Evolutionary conservation across 2,888 invertebrate species (phyloP), one percentile per base, ranked within the genome.

Genomic region (Campopleginae sp.): DNA sequence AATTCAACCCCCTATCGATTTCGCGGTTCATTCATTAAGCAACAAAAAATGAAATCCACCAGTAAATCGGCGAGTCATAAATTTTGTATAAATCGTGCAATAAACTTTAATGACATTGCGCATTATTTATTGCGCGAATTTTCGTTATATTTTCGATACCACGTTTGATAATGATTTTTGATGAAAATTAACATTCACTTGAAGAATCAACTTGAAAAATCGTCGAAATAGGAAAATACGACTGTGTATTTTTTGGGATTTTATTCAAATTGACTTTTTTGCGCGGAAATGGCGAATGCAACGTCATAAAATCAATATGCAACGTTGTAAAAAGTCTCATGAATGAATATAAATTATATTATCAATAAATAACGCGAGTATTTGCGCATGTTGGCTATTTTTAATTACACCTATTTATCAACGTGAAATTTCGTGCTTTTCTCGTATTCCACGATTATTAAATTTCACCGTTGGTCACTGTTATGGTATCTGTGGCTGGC

Each of bases 371-470:
- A 76, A 70, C 44, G 0, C 2, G 23, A n/a, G 33, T n/a, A 75
- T 70, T 68, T 44, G 44, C 33, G 48, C 48, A 42, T 38, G n/a
- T 72, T 23, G 8, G 46, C 27, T 58, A 48, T 71, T 80, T 72
- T 76, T 61, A 80, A 84, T 80, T 70, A 70, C 84, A 23, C 19
- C 38, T 77, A 81, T 85, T 75, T 63, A 81, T 78, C 70, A 63
- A 68, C 61, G 66, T 23, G 33, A 44, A 74, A 77, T 81, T 68
- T 58, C 31, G 42, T 27, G 48, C 48, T 51, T 65, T 65, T 77
- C 31, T 33, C 46, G 31, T 17, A 33, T 48, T 51, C 23, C 46
- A 12, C 70, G 61, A 61, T 68, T 74, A 63, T 81, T 78, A 78
- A 81, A 85, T 85, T 74, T 74, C 51, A 48, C 51, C 38, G 27